These are phyloP conservation scores for Scytalopus superciliaris DNA, from an alignment of 2,113 vertebrate species.

Conservation along the genomic window DNA sequence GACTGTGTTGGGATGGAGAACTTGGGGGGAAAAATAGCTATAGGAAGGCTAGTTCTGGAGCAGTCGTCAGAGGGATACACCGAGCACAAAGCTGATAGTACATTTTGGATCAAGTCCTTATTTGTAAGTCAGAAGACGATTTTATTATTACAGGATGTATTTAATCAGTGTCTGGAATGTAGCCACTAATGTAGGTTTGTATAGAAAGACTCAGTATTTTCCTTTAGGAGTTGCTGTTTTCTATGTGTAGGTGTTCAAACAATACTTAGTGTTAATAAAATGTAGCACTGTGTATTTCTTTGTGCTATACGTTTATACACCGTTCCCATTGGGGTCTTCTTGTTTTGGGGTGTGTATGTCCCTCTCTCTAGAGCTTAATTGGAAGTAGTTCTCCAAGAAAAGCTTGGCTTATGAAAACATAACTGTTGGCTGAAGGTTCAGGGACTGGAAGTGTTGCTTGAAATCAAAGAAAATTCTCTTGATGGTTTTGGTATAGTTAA, in stretches of 20 bases:
- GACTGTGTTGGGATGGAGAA: neutral
- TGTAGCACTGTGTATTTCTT: neutral
- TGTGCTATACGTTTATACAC: neutral
- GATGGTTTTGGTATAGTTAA: no score
- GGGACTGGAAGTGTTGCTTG: neutral
- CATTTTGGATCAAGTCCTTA: neutral
- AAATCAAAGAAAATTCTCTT: no score
- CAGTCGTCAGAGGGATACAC: fast-evolving
- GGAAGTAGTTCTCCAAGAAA: neutral
- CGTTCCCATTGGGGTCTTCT: neutral
- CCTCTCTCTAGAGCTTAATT: neutral
- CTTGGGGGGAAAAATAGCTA: neutral
- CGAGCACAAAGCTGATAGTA: neutral
- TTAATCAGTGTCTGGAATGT: neutral
- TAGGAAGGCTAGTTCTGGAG: neutral
- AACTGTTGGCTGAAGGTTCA: neutral
- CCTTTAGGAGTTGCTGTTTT: neutral
- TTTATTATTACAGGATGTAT: neutral
- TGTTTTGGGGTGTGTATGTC: neutral
- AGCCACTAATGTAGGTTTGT: neutral
- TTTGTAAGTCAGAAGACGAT: neutral
- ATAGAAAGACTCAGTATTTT: neutral
- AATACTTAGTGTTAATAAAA: neutral
- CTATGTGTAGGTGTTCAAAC: neutral
- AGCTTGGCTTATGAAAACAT: neutral